These are phyloP conservation scores for Pocillopora verrucosa DNA, from an alignment of 64 coral and sea anemone genomes.

Conservation along the genomic window DNA sequence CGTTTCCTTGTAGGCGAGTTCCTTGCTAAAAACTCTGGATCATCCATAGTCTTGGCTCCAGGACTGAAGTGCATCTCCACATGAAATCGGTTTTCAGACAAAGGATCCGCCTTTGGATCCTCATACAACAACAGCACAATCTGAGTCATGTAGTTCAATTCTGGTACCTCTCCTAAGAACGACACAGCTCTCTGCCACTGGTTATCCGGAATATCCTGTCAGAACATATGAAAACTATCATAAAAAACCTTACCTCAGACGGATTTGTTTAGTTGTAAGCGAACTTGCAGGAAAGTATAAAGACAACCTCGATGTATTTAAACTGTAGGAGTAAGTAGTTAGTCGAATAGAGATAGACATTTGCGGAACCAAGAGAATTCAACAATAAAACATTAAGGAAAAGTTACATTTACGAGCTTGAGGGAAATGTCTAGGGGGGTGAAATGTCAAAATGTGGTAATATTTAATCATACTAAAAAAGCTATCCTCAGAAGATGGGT, in stretches of 20 bases:
- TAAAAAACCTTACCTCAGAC: constrained; percentile 67
- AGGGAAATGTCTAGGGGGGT: too few species aligned
- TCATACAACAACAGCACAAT: constrained; percentile 96
- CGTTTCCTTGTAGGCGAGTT: constrained; percentile 30
- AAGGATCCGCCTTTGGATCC: constrained; percentile 83
- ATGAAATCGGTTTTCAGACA: constrained; percentile 84
- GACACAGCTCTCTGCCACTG: constrained; percentile 91
- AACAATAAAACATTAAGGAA: too few species aligned
- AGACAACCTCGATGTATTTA: too few species aligned
- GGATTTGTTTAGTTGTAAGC: too few species aligned
- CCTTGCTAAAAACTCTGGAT: constrained; percentile 56
- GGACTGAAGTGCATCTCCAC: constrained; percentile 95
- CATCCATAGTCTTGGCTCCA: constrained; percentile 73
- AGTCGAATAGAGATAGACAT: too few species aligned
- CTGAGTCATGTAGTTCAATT: constrained; percentile 99
- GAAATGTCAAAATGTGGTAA: too few species aligned
- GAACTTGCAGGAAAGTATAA: too few species aligned
- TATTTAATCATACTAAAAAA: too few species aligned
- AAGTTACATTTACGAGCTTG: too few species aligned
- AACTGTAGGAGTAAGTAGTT: too few species aligned
- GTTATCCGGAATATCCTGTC: constrained; percentile 24
- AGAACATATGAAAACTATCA: constrained; percentile 37
- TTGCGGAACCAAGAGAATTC: too few species aligned
- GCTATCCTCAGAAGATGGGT: too few species aligned
- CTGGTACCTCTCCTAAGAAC: constrained; percentile 73